Conservation (phyloP, 2,797 vertebrate species). For the Mormyrops attenuatus region DNA sequence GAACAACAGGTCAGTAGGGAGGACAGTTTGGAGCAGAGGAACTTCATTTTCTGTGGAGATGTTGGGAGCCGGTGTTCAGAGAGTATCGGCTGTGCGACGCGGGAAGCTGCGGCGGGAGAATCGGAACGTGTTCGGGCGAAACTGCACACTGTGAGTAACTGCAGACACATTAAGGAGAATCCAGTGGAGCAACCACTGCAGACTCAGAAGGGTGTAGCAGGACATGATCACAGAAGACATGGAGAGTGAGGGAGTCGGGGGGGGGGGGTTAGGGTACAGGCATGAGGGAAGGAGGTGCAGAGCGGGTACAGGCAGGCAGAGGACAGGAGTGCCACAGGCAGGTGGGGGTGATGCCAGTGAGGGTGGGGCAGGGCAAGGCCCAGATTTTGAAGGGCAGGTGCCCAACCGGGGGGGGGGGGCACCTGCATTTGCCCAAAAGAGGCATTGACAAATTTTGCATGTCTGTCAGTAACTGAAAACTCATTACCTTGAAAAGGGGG, state of each 20-base stretch:
- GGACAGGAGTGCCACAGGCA: neutral
- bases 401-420: neutral
- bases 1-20: too few relatives aligned
- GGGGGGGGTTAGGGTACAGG: neutral
- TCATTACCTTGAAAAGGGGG: neutral
- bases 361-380: neutral
- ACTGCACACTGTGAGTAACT: neutral
- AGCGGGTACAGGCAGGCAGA: neutral
- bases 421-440: too few relatives aligned
- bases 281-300: neutral
- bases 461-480: neutral
- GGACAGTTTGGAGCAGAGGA: too few relatives aligned
- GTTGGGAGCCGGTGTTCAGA: neutral
- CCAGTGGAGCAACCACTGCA: neutral
- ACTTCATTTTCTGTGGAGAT: neutral
- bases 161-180: neutral
- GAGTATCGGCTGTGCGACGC: neutral
- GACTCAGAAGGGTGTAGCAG: neutral
- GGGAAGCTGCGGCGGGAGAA: neutral
- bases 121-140: neutral
- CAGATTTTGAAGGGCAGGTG: neutral
- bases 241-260: neutral
- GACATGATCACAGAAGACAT: neutral
- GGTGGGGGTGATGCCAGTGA: neutral
- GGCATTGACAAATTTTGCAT: neutral